phyloP scores from a whole-genome alignment of 2,797 vertebrate genomes.

The Rhinichthys osculus region DNA sequence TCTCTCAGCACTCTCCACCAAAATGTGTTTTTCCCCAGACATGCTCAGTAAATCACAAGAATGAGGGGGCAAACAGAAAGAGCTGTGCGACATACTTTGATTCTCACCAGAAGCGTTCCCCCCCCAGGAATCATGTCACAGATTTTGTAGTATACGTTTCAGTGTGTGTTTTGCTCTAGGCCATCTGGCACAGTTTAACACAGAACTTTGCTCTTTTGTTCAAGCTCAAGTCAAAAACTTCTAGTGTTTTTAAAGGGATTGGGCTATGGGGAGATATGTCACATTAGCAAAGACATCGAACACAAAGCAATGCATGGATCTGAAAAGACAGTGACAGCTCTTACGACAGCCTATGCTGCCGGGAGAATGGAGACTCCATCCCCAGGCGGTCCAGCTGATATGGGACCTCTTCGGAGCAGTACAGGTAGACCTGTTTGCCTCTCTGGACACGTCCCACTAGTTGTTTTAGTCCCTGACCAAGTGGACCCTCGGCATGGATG shows the following conservation, averaged over 20 bases:
- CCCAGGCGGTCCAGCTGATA: no score
- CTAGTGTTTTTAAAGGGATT: not conserved
- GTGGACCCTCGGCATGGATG: no score
- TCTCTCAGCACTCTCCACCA: constrained; percentile 23
- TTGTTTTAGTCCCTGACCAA: no score
- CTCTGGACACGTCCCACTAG: no score
- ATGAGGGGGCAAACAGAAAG: constrained; percentile 51
- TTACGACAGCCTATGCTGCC: no score
- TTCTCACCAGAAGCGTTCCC: constrained; percentile 58
- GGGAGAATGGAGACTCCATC: no score
- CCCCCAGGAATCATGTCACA: constrained; percentile 59
- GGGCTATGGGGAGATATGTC: not conserved
- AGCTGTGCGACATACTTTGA: constrained; percentile 56
- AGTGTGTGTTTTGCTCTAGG: constrained; percentile 25
- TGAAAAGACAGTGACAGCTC: not conserved
- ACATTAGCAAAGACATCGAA: not conserved
- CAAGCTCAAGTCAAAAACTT: not conserved
- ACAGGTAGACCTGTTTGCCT: no score
- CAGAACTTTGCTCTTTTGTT: constrained; percentile 15
- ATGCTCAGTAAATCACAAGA: constrained; percentile 71
- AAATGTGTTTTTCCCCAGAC: constrained; percentile 57
- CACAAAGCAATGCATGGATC: not conserved
- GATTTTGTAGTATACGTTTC: constrained; percentile 53
- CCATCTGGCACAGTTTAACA: constrained; percentile 11
- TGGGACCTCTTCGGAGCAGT: no score